phyloP scores from a whole-genome alignment of 2,113 vertebrate species.

The Lycaon pictus region DNA sequence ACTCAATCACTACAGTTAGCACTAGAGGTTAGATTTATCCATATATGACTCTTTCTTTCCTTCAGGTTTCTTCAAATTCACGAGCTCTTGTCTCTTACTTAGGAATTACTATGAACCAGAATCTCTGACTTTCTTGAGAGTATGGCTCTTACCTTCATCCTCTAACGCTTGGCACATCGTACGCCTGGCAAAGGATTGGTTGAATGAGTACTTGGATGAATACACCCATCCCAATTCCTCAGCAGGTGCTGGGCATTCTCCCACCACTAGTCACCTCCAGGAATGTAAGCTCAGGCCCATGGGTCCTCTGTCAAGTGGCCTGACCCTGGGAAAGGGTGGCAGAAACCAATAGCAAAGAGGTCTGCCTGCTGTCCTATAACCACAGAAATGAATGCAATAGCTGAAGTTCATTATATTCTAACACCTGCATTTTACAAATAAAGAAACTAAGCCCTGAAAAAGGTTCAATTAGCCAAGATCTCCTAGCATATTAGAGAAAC shows the following conservation, averaged over 20 bases:
- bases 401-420: not conserved
- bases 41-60: not conserved
- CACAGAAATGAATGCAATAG: not conserved
- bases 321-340: not conserved
- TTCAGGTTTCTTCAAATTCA: constrained; percentile 21
- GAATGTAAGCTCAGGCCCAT: not conserved
- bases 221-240: not conserved
- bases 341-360: not conserved
- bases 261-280: not conserved
- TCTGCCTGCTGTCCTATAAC: not conserved
- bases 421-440: not conserved
- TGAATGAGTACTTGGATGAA: not conserved
- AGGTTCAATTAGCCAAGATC: not conserved
- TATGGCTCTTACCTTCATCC: not conserved
- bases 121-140: not conserved
- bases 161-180: not conserved
- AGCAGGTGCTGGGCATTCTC: not conserved
- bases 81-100: not conserved
- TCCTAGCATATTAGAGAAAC: not conserved
- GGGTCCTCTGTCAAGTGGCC: not conserved
- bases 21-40: not conserved
- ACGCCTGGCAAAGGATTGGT: not conserved
- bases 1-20: not conserved
- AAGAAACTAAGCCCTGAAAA: not conserved
- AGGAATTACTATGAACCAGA: not conserved